Base-by-base conservation (phyloP, 2,797 vertebrate species). In the Girardinus metallicus region DNA sequence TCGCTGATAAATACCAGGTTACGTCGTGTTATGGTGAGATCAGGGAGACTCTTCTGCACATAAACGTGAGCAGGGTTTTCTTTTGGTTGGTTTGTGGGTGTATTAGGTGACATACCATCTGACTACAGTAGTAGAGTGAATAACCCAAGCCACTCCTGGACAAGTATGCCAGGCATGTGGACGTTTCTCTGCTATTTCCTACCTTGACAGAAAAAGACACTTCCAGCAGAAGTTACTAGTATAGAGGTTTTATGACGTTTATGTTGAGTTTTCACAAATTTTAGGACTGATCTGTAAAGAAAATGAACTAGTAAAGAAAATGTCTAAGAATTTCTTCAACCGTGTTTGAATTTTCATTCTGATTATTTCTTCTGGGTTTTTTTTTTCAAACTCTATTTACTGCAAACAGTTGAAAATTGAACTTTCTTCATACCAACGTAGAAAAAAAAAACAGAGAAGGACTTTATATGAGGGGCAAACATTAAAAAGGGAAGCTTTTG, bases 81-180 rank as follows among this genome's bases (percentile, higher is more conserved):
- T 57, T n/a, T 57, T 9, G 26, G 8, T 44, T 16, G 57, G 3
- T 39, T 18, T 75, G 26, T 29, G 23, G 43, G 29, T 46, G 75
- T 39, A 47, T 44, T 16, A 75, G 36, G 36, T 75, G 51, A 75
- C 51, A 46, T 26, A 44, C 23, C 75, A 41, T 11, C 16, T 4
- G 41, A 57, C 10, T 70, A 46, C 41, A 71, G 21, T 51, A 36
- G 31, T 34, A n/a, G 7, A 41, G 29, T 70, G 57, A 11, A 47
- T 70, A 12, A 34, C 43, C 75, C 31, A 2, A 73, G 68, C 47
- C 77, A 55, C 75, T 68, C 66, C 78, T 78, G 36, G 31, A 51
- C 1, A 7, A 80, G 75, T 47, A 57, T 23, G 23, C 8, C 36
- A 76, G 62, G 3, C 29, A 55, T 73, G 2, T 13, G 31, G 18